Conservation (phyloP, 2,113 vertebrate species). For the Nicator chloris region DNA sequence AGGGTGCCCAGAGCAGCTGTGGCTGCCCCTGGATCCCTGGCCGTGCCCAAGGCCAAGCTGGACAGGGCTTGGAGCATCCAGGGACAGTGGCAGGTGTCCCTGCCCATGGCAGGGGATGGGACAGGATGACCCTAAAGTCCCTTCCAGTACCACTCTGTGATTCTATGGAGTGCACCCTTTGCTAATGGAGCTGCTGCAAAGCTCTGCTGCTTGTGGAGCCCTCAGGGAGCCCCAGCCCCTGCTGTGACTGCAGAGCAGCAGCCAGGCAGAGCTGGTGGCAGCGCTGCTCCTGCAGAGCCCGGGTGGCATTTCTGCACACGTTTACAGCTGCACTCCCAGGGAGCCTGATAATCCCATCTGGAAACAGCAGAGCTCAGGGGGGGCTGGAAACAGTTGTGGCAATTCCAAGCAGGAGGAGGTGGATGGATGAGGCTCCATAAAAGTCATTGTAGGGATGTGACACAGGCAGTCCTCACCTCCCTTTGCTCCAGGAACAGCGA, state of each 20-base stretch:
- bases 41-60: background rate
- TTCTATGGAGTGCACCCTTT: background rate
- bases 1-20: background rate
- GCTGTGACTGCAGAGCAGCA: background rate
- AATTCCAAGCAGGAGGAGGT: constrained; percentile 18
- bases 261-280: background rate
- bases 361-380: background rate
- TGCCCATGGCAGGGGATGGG: background rate
- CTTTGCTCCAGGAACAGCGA: background rate
- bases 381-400: background rate
- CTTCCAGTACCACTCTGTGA: background rate
- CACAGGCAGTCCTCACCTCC: background rate
- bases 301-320: background rate
- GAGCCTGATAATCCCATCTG: constrained; percentile 22
- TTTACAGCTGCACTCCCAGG: background rate
- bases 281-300: background rate
- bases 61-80: background rate
- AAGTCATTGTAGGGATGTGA: background rate
- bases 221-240: background rate
- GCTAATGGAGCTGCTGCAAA: background rate
- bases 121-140: accelerated
- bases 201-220: background rate
- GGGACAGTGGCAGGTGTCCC: background rate
- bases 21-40: background rate
- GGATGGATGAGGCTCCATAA: background rate